Evolutionary conservation across 1,140 invertebrate species (phyloP).

Genomic region (Caenorhabditis briggsae): DNA sequence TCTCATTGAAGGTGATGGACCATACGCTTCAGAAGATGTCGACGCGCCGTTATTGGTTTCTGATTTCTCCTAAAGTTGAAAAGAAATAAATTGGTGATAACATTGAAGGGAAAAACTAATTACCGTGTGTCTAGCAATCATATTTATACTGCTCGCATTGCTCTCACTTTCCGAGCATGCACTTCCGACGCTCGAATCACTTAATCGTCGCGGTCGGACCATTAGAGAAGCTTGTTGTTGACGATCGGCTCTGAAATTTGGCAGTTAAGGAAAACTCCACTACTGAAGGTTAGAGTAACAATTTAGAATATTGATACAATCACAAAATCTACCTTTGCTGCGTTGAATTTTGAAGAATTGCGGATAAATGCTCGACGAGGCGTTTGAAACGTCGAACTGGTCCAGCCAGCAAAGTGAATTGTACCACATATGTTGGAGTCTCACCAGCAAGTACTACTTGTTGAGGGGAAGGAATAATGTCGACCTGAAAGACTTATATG

Average conservation of each 20-base stretch:
- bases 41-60: neutral
- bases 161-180: constrained; percentile 70
- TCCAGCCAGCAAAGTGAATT: constrained; percentile 73
- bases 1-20: constrained; percentile 58
- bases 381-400: constrained; percentile 73
- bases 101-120: neutral
- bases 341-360: constrained; percentile 69
- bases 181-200: constrained; percentile 70
- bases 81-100: neutral
- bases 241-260: constrained; percentile 61
- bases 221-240: constrained; percentile 69
- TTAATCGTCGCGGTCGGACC: constrained; percentile 70
- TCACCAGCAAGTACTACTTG: constrained; percentile 66
- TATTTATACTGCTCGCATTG: constrained; percentile 22
- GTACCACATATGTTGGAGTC: constrained; percentile 74
- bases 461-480: constrained; percentile 74
- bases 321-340: constrained; percentile 70
- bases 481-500: constrained; percentile 61
- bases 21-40: constrained; percentile 17
- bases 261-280: too few relatives aligned
- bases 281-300: too few relatives aligned
- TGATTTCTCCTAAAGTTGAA: constrained; percentile 21
- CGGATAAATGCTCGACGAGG: constrained; percentile 73
- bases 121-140: constrained; percentile 30
- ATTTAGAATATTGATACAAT: neutral